Base-by-base conservation (phyloP, 1,140 invertebrate species). In the Drosophila insularis region DNA sequence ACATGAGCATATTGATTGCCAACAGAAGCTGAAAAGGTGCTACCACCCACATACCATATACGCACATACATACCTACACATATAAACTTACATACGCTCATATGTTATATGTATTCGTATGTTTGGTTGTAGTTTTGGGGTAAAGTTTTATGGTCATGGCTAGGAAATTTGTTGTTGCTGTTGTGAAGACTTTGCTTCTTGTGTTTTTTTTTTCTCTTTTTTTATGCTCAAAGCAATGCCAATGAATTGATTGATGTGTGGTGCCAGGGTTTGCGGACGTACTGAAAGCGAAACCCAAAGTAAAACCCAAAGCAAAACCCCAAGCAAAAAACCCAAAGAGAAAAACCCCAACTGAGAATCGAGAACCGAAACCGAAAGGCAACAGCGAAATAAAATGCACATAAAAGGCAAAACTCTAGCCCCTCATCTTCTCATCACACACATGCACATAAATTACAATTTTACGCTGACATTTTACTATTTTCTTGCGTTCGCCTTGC, bases 391-490 rank as follows among this genome's bases (percentile, higher is more conserved):
- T 84, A 80, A 89, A 89, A 89, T 65, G 64, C 67, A 75, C 84
- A 87, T 89, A 78, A 89, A 87, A 84, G 50, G 62, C 32, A 27
- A 55, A 68, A 55, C 43, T 50, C 43, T 50, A 50, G 43, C 43
- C 43, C 43, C 43, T 50, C 35, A 55, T 32, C 43, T 19, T 60
- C 21, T 46, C 13, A 19, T 21, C 84, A 65, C 76, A 78, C 80
- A 89, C 84, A 84, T 74, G 85, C 77, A 84, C 84, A 87, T 89
- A 87, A 89, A 87, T 87, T 87, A 87, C 84, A 89, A 63, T 89
- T 84, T 87, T 89, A 89, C 84, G 84, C 84, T 89, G 84, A 87
- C 84, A 87, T 89, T 87, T 87, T 89, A 87, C 84, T 87, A 87
- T 87, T 89, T 74, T 62, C 76, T 69, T 67, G 69, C 75, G 75